phyloP scores from a whole-genome alignment of 2,797 vertebrate species.

The Bradypodion pumilum region DNA sequence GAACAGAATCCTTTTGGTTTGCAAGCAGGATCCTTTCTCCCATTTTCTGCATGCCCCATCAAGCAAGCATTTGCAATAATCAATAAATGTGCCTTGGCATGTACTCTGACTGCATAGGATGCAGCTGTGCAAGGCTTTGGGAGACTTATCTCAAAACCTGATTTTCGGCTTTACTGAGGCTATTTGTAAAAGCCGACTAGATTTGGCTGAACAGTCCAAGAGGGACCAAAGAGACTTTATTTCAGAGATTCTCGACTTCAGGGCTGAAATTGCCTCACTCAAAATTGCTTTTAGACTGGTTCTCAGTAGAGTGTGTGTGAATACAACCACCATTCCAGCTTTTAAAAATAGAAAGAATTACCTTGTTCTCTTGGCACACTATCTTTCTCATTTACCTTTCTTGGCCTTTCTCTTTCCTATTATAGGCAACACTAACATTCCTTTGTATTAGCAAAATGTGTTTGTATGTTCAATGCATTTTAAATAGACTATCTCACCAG shows the following conservation, averaged over 20 bases:
- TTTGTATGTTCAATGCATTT: not conserved
- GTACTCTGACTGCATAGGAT: conserved; percentile 35
- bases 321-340: conserved; percentile 27
- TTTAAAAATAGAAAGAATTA: conserved; percentile 23
- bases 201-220: conserved; percentile 37
- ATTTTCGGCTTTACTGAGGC: conserved; percentile 36
- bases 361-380: not conserved
- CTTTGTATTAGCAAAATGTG: not conserved
- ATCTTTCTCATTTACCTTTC: not conserved
- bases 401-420: not conserved
- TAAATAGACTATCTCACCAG: not conserved
- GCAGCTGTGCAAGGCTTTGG: conserved; percentile 26
- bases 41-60: conserved; percentile 18
- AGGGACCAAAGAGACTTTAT: conserved; percentile 46
- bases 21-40: not conserved
- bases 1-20: conserved; percentile 2
- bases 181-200: conserved; percentile 48
- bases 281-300: conserved; percentile 38
- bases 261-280: conserved; percentile 33
- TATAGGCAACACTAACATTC: conserved; percentile 9
- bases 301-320: conserved; percentile 27
- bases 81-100: conserved; percentile 43
- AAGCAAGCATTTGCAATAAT: conserved; percentile 13
- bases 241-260: conserved; percentile 35
- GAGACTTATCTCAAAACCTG: conserved; percentile 15